These are phyloP conservation scores for Lota lota DNA, from an alignment of 2,113 vertebrate genomes.

Conservation along the genomic window DNA sequence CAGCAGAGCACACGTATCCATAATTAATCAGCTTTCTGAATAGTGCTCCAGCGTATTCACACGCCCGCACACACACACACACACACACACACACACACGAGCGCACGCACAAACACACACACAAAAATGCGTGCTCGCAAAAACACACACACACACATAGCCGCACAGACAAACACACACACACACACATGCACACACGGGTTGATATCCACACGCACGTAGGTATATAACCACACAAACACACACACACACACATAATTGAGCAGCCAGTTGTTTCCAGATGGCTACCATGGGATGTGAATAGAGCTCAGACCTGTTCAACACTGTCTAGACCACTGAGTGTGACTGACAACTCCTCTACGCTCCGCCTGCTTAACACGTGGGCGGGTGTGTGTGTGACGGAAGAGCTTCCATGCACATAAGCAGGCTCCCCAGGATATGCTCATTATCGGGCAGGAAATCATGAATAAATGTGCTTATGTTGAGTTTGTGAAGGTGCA, in stretches of 20 bases:
- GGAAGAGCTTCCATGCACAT: slow-evolving; percentile 39
- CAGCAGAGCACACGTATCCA: slow-evolving; percentile 56
- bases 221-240: slow-evolving; percentile 24
- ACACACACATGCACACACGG: slow-evolving; percentile 13
- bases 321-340: slow-evolving; percentile 68
- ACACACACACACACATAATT: slow-evolving; percentile 50
- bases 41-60: slow-evolving; percentile 33
- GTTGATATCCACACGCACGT: neutral
- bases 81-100: slow-evolving; percentile 3
- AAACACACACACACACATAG: neutral
- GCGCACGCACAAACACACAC: slow-evolving; percentile 9
- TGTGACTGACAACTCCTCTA: slow-evolving; percentile 71
- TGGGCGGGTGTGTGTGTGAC: slow-evolving; percentile 16
- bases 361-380: slow-evolving; percentile 58
- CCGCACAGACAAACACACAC: slow-evolving; percentile 24
- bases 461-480: slow-evolving; percentile 54
- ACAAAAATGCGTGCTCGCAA: slow-evolving; percentile 16
- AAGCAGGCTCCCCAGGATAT: slow-evolving; percentile 49
- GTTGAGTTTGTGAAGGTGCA: slow-evolving; percentile 37
- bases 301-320: slow-evolving; percentile 61
- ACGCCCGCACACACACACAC: neutral
- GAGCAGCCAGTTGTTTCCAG: slow-evolving; percentile 63
- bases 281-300: slow-evolving; percentile 65
- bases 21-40: slow-evolving; percentile 65
- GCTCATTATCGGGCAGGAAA: slow-evolving; percentile 50